These are phyloP conservation scores for Ochropleura leucogaster DNA, from an alignment of 2,888 invertebrate species.

Conservation along the genomic window DNA sequence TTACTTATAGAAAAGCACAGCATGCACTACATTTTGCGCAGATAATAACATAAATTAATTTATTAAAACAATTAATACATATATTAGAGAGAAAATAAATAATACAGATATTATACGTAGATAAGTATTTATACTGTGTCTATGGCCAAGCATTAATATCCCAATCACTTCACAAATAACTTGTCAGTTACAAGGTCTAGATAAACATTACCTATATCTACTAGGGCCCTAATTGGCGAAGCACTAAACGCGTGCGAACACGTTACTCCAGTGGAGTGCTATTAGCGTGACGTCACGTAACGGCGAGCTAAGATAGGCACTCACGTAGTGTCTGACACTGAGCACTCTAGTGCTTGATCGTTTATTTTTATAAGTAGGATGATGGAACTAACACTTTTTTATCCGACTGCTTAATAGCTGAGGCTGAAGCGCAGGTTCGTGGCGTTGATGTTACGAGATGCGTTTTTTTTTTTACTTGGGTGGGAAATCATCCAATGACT, in stretches of 20 bases:
- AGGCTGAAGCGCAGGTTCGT: too few relatives aligned
- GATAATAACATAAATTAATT: too few relatives aligned
- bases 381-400: not conserved
- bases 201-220: conserved; percentile 6
- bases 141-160: not conserved
- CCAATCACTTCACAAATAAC: not conserved
- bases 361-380: conserved; percentile 26
- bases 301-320: conserved; percentile 17
- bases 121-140: too few relatives aligned
- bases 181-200: not conserved
- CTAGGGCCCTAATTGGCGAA: conserved; percentile 42
- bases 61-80: too few relatives aligned
- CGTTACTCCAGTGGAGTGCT: conserved; percentile 48
- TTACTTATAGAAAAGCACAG: too few relatives aligned
- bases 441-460: too few relatives aligned
- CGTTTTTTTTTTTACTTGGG: too few relatives aligned
- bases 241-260: conserved; percentile 50
- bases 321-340: conserved; percentile 14
- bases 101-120: too few relatives aligned
- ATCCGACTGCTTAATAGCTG: not conserved
- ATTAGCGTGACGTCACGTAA: conserved; percentile 37
- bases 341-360: conserved; percentile 23
- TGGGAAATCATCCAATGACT: too few relatives aligned
- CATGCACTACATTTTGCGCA: too few relatives aligned
- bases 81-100: too few relatives aligned